Base-by-base conservation (phyloP, 2,113 vertebrate genomes). In the Esox niger region DNA sequence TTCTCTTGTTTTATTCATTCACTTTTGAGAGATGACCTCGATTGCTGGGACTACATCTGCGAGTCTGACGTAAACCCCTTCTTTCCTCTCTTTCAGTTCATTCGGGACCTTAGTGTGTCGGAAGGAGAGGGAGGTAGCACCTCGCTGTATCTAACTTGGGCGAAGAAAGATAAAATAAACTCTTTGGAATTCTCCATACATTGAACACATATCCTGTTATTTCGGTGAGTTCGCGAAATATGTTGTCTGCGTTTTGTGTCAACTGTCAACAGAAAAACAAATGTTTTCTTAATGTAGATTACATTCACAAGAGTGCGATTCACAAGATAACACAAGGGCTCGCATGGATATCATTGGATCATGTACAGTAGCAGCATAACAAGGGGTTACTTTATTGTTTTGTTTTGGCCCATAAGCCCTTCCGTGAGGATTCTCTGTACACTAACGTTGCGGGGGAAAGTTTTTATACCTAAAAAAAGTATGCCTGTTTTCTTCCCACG, bases 141-240 rank as follows among this genome's bases (percentile, higher is more conserved):
- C 31, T 57, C 79, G 76, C 82, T 76, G 82, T 43, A 81, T 86
- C 81, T 86, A 90, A 90, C 86, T 90, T 90, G 88, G 82, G 69
- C 20, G 79, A 84, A 83, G 83, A 86, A 87, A 88, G 86, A 85
- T 59, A 62, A 7, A 52, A 84, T 79, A 85, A 88, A 87, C 87
- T 90, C 88, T 86, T 86, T 80, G 79, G 88, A 82, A 90, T 90
- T 90, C 87, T 90, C 88, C 87, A 75, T 77, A 82, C 84, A 79
- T 59, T 81, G 79, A 64, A 79, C 79, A 77, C 69, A 74, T 43
- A 47, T 79, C 71, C 56, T 56, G 68, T 74, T 70, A 15, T 79
- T 80, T 61, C 66, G 87, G 88, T 90, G 73, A 88, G 88, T 60
- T 31, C 6, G 17, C n/a, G 3, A 15, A 25, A 15, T 6, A 43